Base-by-base conservation (phyloP, 2,888 invertebrate genomes). In the Amblyjoppa proteus region DNA sequence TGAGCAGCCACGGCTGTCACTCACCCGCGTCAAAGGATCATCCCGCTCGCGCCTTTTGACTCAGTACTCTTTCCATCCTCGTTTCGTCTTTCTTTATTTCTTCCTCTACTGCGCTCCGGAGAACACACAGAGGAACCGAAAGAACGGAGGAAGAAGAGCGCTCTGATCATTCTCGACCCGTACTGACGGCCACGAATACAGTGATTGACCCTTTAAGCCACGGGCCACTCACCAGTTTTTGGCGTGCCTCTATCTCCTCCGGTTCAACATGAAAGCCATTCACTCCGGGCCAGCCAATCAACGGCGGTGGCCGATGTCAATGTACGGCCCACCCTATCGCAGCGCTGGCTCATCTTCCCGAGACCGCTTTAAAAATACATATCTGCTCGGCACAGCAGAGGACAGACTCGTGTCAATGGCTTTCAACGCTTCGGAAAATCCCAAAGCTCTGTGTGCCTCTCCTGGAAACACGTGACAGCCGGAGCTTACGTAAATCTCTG, bases 21-120 rank as follows among this genome's bases (percentile, higher is more conserved):
- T 91, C 91, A 90, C 87, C 86, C 80, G 86, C 89, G 91, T 91
- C 91, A 91, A 91, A 90, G 89, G 88, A 90, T 90, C 89, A 88
- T 89, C 84, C 85, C 86, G 84, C 86, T 85, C 75, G 73, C 68
- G 64, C 38, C 53, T 66, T 61, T 66, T 56, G 73, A 58, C 58
- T 75, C 56, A 6, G 53, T 64, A 69, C 80, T 51, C 69, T 41
- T 64, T 58, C 49, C 68, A 51, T 77, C 61, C 73, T 31, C 31
- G 61, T 61, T 31, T 61, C 61, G 28, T 25, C 58, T 58, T 61
- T 31, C 28, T 53, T 53, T 20, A 20, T 31, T 74, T 78, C 64
- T 81, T 69, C 69, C 73, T 41, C 74, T 28, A 28, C 64, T 68
- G 69, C 64, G 28, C 70, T 25, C 28, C 69, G 38, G 82, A 78